Evolutionary conservation across 2,888 invertebrate genomes (phyloP).

Genomic region (Drosophila fulvimacula): DNA sequence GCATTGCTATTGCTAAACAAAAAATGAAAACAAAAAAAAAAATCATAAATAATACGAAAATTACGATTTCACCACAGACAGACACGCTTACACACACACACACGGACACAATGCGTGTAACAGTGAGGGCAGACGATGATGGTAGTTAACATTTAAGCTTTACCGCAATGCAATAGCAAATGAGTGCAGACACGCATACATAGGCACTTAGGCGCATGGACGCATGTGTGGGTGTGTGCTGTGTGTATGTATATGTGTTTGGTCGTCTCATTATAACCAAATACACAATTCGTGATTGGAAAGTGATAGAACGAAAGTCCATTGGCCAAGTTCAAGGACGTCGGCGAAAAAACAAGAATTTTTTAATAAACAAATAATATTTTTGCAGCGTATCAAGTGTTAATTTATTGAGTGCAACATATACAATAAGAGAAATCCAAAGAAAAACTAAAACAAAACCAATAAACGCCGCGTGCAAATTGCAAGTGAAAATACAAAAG

Average conservation of each 20-base stretch:
- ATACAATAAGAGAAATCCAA: slow-evolving; percentile 3
- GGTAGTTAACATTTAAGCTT: slow-evolving; percentile 31
- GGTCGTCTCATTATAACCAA: slow-evolving; percentile 7
- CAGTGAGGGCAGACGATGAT: slow-evolving; percentile 9
- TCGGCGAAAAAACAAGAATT: slow-evolving; percentile 15
- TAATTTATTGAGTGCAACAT: slow-evolving; percentile 28
- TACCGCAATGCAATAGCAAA: slow-evolving; percentile 36
- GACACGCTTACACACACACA: slow-evolving; percentile 19
- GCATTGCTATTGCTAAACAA: slow-evolving; percentile 41
- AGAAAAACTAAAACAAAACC: slow-evolving; percentile 11
- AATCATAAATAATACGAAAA: slow-evolving; percentile 40
- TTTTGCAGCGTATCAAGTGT: slow-evolving; percentile 25
- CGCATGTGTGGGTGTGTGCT: neutral
- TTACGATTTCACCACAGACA: slow-evolving; percentile 66
- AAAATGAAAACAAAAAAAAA: slow-evolving; percentile 28
- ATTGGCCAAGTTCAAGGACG: slow-evolving; percentile 80
- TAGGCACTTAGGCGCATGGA: neutral
- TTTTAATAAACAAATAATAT: slow-evolving; percentile 12
- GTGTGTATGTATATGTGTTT: neutral
- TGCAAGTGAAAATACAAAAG: slow-evolving; percentile 14
- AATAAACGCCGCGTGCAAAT: slow-evolving; percentile 40
- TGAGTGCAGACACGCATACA: slow-evolving; percentile 20
- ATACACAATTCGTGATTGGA: slow-evolving; percentile 13
- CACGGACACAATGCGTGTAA: slow-evolving; percentile 41
- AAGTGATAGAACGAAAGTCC: slow-evolving; percentile 58